These are phyloP conservation scores for Mormyrus proboscirostris DNA, from an alignment of 2,797 vertebrate species.

Conservation along the genomic window DNA sequence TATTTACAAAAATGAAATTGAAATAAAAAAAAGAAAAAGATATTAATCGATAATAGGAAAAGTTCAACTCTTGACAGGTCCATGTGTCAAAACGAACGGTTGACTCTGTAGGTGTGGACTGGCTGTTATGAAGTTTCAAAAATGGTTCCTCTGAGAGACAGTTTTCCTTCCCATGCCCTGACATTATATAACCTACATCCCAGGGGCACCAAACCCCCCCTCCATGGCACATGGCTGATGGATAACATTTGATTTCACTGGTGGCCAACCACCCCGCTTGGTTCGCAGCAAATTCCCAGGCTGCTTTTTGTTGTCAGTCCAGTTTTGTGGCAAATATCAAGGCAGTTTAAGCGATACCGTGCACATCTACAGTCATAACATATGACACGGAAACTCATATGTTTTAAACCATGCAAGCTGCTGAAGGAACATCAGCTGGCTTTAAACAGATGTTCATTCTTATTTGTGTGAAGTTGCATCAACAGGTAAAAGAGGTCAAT, in stretches of 20 bases:
- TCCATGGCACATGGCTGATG: not conserved
- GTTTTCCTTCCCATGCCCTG: not conserved
- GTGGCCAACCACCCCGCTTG: not conserved
- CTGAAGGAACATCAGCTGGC: not conserved
- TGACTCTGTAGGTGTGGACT: not conserved
- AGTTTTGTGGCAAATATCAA: not conserved
- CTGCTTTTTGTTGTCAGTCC: not conserved
- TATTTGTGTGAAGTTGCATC: not conserved
- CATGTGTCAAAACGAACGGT: not conserved
- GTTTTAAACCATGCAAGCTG: not conserved
- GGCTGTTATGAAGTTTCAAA: not conserved
- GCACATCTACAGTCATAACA: not conserved
- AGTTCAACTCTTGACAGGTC: not conserved
- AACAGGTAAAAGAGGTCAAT: not conserved
- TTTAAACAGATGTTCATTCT: not conserved
- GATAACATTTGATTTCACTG: not conserved
- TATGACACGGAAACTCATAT: not conserved
- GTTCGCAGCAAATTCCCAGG: not conserved
- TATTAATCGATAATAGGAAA: not conserved
- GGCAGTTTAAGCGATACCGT: not conserved
- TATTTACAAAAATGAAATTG: not conserved
- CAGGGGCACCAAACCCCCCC: not conserved
- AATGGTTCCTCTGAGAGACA: not conserved
- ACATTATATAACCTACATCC: not conserved
- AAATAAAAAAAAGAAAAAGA: not conserved